These are phyloP conservation scores for Xestia sexstrigata DNA, from an alignment of 2,888 invertebrate genomes.

Conservation along the genomic window DNA sequence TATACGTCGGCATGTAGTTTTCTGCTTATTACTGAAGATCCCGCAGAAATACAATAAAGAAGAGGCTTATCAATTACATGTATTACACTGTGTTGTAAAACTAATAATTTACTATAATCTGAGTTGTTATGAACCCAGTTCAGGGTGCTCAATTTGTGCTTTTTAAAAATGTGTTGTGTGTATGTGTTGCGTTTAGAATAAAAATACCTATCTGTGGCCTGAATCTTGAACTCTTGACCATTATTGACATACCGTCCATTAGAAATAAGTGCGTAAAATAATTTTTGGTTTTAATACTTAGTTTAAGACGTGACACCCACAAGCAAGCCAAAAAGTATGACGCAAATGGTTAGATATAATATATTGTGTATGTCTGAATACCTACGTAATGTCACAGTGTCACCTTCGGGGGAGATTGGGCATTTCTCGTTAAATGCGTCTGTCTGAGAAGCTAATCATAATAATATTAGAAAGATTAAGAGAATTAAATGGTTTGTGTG, in stretches of 20 bases:
- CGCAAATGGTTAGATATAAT: background rate
- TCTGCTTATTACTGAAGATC: background rate
- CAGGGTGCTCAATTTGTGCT: background rate
- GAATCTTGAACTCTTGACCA: slow-evolving; percentile 6
- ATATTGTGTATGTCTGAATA: background rate
- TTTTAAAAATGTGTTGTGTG: background rate
- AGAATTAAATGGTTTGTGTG: too few species aligned
- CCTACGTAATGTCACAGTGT: slow-evolving; percentile 21
- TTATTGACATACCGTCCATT: background rate
- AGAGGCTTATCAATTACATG: background rate
- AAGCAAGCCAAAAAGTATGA: slow-evolving; percentile 11
- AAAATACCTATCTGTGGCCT: background rate
- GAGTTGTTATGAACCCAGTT: background rate
- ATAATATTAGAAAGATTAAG: slow-evolving; percentile 2
- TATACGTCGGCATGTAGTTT: background rate
- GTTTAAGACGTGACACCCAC: background rate
- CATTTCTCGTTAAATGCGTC: slow-evolving; percentile 14
- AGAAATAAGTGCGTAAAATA: slow-evolving; percentile 3
- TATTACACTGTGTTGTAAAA: background rate
- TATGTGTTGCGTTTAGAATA: background rate
- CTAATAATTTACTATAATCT: background rate
- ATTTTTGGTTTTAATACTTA: slow-evolving; percentile 9
- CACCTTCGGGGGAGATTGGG: slow-evolving; percentile 36
- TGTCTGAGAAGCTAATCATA: slow-evolving; percentile 10
- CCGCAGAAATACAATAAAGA: background rate